Evolutionary conservation across 2,797 vertebrate genomes (phyloP).

Genomic region (Mastacembelus armatus): DNA sequence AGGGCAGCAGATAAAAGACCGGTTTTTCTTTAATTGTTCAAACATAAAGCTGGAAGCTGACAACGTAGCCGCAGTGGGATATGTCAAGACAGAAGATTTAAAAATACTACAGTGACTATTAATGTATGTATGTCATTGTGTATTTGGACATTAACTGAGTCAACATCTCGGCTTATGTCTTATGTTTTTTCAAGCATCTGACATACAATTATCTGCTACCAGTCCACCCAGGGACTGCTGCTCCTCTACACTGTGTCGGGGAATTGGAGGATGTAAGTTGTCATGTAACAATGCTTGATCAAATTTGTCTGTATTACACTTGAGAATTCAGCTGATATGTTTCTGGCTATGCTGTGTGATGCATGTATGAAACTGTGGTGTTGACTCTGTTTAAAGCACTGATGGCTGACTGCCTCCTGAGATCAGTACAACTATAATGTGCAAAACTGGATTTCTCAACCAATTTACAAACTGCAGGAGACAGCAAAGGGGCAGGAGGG

Average conservation of each 20-base stretch:
- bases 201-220: slow-evolving; percentile 41
- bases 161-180: slow-evolving; percentile 5
- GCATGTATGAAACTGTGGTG: background rate
- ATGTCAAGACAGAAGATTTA: background rate
- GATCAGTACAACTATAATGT: background rate
- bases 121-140: slow-evolving; percentile 8
- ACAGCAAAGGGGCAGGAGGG: background rate
- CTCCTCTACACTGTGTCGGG: background rate
- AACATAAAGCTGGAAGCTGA: slow-evolving; percentile 8
- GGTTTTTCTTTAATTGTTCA: slow-evolving; percentile 7
- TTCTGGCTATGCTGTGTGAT: slow-evolving; percentile 6
- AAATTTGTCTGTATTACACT: slow-evolving; percentile 44
- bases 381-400: slow-evolving; percentile 5
- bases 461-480: slow-evolving; percentile 7
- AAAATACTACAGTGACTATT: background rate
- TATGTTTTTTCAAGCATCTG: slow-evolving; percentile 14
- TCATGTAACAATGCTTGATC: slow-evolving; percentile 44
- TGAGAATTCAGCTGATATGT: slow-evolving; percentile 40
- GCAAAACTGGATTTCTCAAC: background rate
- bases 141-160: slow-evolving; percentile 20
- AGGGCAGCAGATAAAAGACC: background rate
- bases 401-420: too few species aligned
- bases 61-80: background rate
- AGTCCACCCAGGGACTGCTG: slow-evolving; percentile 17
- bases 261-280: slow-evolving; percentile 11